Evolutionary conservation across 2,888 invertebrate genomes (phyloP), one percentile per base, ranked within the genome.

Genomic region (Ramazzottius varieornatus): DNA sequence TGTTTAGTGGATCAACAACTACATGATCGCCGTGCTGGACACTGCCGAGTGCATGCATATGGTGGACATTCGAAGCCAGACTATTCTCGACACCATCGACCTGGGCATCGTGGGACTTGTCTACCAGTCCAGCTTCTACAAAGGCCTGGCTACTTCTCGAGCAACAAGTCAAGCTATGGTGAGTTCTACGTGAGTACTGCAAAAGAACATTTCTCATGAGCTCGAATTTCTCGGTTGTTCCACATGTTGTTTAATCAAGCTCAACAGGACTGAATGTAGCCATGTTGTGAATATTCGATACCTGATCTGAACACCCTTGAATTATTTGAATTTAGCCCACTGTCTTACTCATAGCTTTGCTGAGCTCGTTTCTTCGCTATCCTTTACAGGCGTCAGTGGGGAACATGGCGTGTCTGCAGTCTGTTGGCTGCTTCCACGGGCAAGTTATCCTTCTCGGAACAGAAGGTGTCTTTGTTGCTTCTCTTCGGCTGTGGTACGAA

Each of bases 101-200:
- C 4, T 54, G 20, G 24, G 54, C 24, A 16, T 54, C 24, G 54
- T 54, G 8, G 54, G 54, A 13, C 4, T 54, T 13, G 29, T 29
- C 54, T 54, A 54, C 54, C 54, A 54, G 29, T 54, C 54, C 34
- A 86, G 88, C 63, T 88, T 86, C 75, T 88, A 86, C 73, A 83
- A 91, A 79, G 94, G 87, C 0, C 79, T 93, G 46, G 91, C 92
- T 68, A 94, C 94, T 0, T 96, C 96, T 2, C 93, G 94, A 0
- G 90, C 91, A 73, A 96, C 86, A 68, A 84, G 84, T 73, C 81
- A 82, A 75, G 86, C 86, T 16, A 81, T 88, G 82, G 81, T 80
- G 72, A 74, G 75, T 66, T 46, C 70, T 33, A 70, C 70, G 13
- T 13, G 40, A 8, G 40, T 40, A 40, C 20, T 13, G 13, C n/a